Conservation (phyloP, 2,888 invertebrate genomes). For the Andrena minutula region DNA sequence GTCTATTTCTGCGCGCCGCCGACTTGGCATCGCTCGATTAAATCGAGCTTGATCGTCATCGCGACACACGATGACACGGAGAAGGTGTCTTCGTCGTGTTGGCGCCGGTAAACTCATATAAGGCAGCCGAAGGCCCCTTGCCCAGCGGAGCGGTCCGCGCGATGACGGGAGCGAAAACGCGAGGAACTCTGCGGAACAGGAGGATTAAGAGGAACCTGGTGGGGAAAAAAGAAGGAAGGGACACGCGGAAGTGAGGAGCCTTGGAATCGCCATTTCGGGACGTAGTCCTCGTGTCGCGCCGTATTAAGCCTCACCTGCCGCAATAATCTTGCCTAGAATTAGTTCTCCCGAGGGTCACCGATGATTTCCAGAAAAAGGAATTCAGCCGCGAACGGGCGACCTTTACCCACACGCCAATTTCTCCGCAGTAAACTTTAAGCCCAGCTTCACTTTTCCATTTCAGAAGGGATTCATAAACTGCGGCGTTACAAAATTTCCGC, state of each 20-base stretch:
- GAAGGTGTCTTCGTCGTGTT: slow-evolving; percentile 51
- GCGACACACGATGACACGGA: slow-evolving; percentile 51
- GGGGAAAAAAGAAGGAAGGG: slow-evolving; percentile 53
- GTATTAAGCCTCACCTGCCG: slow-evolving; percentile 68
- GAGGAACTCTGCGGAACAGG: slow-evolving; percentile 57
- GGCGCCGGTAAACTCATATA: slow-evolving; percentile 74
- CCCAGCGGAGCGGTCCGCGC: slow-evolving; percentile 31
- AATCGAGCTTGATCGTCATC: slow-evolving; percentile 48
- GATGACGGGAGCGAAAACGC: slow-evolving; percentile 68
- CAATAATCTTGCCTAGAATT: slow-evolving; percentile 60
- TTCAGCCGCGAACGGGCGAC: background rate
- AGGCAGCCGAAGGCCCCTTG: slow-evolving; percentile 70
- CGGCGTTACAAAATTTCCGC: slow-evolving; percentile 26
- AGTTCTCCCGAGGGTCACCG: slow-evolving; percentile 48
- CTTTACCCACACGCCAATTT: slow-evolving; percentile 1
- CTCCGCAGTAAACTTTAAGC: slow-evolving; percentile 5
- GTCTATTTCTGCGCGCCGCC: slow-evolving; percentile 28
- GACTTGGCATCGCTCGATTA: slow-evolving; percentile 23
- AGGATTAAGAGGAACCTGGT: slow-evolving; percentile 45
- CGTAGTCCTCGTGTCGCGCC: slow-evolving; percentile 71
- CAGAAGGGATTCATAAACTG: background rate
- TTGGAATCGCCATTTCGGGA: slow-evolving; percentile 77
- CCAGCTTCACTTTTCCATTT: background rate
- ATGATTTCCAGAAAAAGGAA: slow-evolving; percentile 28
- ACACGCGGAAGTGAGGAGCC: slow-evolving; percentile 77